A percentile compares a stretch with the other conserved stretches of the same genome.
phyloP scores from a whole-genome alignment of 2,888 invertebrate genomes.

The Silvanus unidentatus region DNA sequence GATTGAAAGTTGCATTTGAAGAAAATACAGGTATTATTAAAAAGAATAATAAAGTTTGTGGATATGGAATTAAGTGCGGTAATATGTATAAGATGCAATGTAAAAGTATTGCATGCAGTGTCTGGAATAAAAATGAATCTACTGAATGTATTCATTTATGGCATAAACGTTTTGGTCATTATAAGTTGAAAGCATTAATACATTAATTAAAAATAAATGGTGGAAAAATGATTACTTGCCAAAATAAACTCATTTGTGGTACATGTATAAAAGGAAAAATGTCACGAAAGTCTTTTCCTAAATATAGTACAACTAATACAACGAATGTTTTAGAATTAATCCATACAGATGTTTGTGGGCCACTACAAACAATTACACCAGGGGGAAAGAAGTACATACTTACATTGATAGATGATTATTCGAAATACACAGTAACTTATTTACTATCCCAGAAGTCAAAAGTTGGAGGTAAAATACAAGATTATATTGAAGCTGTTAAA shows the following conservation, averaged over 20 bases:
- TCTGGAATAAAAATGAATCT: constrained; percentile 3
- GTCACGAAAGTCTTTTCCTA: not conserved
- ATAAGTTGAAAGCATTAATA: no score
- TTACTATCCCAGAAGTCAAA: not conserved
- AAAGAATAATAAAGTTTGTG: not conserved
- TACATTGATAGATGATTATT: constrained; percentile 32
- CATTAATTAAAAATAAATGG: not conserved
- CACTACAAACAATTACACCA: not conserved
- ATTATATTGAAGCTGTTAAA: constrained; percentile 6
- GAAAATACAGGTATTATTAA: not conserved
- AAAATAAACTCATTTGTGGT: not conserved
- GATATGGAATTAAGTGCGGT: not conserved
- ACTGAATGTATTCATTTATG: constrained; percentile 19
- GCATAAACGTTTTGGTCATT: constrained; percentile 20
- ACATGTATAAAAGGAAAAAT: not conserved
- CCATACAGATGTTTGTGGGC: not conserved
- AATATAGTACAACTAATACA: not conserved
- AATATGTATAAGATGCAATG: not conserved
- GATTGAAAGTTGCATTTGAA: constrained; percentile 4
- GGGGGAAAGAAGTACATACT: constrained; percentile 12
- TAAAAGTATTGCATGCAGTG: not conserved
- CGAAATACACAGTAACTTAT: constrained; percentile 10
- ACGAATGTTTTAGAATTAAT: not conserved
- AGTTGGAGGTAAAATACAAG: not conserved
- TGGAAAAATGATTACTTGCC: not conserved